A percentile compares a stretch with the other conserved stretches of the same genome.
Conservation (phyloP, 92 coral and sea anemone genomes). For the Zoanthus solanderi region DNA sequence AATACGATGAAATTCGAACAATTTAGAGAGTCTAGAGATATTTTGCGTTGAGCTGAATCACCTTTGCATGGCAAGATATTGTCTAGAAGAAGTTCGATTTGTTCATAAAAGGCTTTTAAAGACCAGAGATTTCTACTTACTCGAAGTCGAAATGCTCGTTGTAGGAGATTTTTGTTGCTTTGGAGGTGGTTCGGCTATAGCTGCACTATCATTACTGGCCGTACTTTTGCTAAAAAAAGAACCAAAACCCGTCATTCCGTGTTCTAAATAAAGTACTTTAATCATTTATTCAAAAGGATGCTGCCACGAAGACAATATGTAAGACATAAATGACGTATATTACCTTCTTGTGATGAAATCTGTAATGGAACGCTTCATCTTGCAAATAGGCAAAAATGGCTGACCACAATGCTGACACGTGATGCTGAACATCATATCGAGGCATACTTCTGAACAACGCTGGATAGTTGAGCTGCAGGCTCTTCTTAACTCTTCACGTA, state of each 20-base stretch:
- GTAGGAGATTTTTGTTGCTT: neutral
- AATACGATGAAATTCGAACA: no score
- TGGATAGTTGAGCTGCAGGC: no score
- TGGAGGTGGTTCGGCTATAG: neutral
- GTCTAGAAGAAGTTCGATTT: no score
- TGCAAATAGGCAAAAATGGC: neutral
- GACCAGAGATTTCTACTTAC: neutral
- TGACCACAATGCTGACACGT: neutral
- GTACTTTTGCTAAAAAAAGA: neutral
- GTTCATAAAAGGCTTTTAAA: neutral
- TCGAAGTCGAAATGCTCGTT: neutral
- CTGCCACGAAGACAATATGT: neutral
- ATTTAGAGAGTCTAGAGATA: no score
- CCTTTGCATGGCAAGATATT: no score
- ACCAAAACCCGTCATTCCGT: constrained; percentile 1
- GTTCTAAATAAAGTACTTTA: neutral
- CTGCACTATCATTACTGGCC: constrained; percentile 5
- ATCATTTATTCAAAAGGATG: constrained; percentile 6
- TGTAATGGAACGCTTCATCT: neutral
- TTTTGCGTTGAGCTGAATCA: no score
- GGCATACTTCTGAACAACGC: no score
- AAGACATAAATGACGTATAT: neutral
- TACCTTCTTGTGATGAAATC: neutral
- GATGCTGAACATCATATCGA: neutral
- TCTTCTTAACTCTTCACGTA: no score